Base-by-base conservation (phyloP, 2,797 vertebrate genomes). In the Tragelaphus oryx region DNA sequence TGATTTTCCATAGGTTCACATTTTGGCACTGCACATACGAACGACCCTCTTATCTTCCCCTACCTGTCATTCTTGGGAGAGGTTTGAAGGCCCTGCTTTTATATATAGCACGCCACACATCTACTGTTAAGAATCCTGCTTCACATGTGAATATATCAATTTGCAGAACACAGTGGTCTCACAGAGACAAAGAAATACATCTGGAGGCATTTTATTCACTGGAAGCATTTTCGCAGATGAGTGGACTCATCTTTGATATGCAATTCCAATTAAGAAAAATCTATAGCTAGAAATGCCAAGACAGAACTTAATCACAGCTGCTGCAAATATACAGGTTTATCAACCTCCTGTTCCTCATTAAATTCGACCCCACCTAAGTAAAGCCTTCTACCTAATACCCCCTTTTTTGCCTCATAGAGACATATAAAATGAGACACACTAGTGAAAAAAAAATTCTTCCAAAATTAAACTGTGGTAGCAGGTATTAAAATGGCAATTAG, bases 391-490 rank as follows among this genome's bases (percentile, higher is more conserved):
- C 62, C 54, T 65, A 94, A 88, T 95, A 87, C 52, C 59, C 65
- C 48, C 62, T 96, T 86, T 86, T 74, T 79, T 96, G 94, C 92
- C 94, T 97, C 96, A 96, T 13, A 93, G 94, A 96, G 89, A 97
- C 95, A 95, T 91, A 65, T 12, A 94, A 84, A 96, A 87, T 20
- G 81, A 97, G 79, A 93, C 93, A 79, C 62, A 93, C 1, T 4
- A 17, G 91, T 94, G n/a, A 91, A 88, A 84, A 91, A 76, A 96
- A 81, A 52, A 57, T 11, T 48, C 55, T 87, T 85, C 46, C 85
- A 86, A 94, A 97, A 84, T 92, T 94, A 96, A 96, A 96, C 83
- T 76, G 88, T 89, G 93, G 71, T 89, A 74, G 94, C 16, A 86
- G 44, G 59, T 89, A 95, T 83, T 80, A 26, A 95, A 96, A 93